Evolutionary conservation across 2,113 vertebrate genomes (phyloP), one percentile per base, ranked within the genome.

Genomic region (Osmerus mordax): DNA sequence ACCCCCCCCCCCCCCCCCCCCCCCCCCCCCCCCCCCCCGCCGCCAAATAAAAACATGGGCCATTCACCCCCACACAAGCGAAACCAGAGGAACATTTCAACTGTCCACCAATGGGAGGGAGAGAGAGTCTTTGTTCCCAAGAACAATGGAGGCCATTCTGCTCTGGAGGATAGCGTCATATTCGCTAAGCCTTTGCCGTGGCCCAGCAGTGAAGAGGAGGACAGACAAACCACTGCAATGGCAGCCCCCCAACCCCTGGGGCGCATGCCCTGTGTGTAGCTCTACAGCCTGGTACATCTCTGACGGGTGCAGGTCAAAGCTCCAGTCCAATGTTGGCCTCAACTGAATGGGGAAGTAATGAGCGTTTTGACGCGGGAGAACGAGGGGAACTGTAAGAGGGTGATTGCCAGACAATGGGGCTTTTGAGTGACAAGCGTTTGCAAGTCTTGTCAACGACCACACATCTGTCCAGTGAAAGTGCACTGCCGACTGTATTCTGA

Each of bases 91-190:
- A 83, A 81, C 76, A 71, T 80, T 80, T 56, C 68, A 72, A 83
- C 75, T 81, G 69, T 76, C 83, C 70, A 67, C 88, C 87, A 90
- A 83, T 80, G 71, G 75, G 78, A 89, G 84, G 89, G 85, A 71
- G 81, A 6, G 83, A 71, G 81, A 6, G 83, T 72, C 86, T 91
- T 92, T 92, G 91, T 92, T 81, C 78, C 32, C 7, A 0, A 23
- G 67, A 83, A 92, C 91, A 92, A 92, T 90, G 81, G 82, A 73
- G 77, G 79, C 83, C 87, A 90, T 92, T 92, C 89, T 92, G 85
- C 77, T 81, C 78, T 65, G 59, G 77, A 83, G 83, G 82, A 83
- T 76, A 83, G 84, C 84, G 84, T 89, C 85, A 88, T 84, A 87
- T 81, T 88, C 80, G 84, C 85, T 79, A 71, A 76, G 81, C 80